Conservation (phyloP, 2,797 vertebrate species). For the Parauchenoglanis ngamensis region DNA sequence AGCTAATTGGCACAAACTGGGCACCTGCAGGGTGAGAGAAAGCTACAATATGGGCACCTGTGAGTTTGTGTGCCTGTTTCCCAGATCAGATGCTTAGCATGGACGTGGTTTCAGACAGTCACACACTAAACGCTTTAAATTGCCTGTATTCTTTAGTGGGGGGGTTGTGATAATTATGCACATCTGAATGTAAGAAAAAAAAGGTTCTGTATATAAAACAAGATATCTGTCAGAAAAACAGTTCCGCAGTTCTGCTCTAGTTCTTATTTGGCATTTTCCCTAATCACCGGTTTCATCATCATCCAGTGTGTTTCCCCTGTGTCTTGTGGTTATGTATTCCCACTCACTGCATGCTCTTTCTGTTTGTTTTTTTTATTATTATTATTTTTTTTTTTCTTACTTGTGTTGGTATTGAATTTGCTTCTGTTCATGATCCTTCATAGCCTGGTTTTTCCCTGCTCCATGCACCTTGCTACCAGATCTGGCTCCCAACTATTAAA, state of each 20-base stretch:
- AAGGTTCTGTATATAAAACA: neutral
- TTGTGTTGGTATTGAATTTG: neutral
- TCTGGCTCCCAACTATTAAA: neutral
- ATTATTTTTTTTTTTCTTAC: neutral
- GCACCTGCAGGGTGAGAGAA: constrained; percentile 35
- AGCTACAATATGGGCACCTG: constrained; percentile 3
- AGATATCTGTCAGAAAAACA: too few species aligned
- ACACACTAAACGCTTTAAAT: neutral
- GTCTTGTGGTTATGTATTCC: neutral
- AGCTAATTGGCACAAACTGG: constrained; percentile 39
- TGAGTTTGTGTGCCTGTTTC: neutral
- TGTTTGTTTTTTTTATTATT: neutral
- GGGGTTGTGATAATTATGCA: neutral
- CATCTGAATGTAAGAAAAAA: neutral
- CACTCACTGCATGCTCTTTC: neutral
- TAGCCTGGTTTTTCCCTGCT: neutral
- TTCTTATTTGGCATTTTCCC: neutral
- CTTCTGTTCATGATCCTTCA: neutral
- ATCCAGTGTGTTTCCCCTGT: neutral
- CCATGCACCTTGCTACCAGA: neutral
- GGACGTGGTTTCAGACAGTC: neutral
- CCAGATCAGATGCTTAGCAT: neutral
- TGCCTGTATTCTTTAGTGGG: neutral
- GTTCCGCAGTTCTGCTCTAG: neutral
- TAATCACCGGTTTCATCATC: constrained; percentile 17